Base-by-base conservation (phyloP, 2,113 vertebrate genomes). In the Gopherus flavomarginatus region DNA sequence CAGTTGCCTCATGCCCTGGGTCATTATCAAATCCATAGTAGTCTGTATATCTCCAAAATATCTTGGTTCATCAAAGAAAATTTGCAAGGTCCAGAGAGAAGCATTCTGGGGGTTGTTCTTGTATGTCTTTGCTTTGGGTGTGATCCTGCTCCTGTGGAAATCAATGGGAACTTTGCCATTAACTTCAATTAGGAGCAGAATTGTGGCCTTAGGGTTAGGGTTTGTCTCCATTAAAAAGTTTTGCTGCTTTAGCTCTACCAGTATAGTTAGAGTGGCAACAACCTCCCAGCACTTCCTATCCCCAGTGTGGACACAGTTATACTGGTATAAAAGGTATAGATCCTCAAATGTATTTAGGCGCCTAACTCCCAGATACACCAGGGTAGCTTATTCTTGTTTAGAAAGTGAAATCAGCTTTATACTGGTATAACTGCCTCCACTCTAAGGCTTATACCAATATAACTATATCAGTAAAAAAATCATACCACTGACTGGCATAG, bases 31-130 rank as follows among this genome's bases (percentile, higher is more conserved):
- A 93, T 93, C 83, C 5, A 0, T 47, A 57, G 62, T 85, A 83
- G 47, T 0, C 0, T 6, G 85, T 78, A 14, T 44, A 47, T 29
- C 75, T 27, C 75, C 42, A 47, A 47, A 86, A 35, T 90, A 80
- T 92, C 95, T 95, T 2, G 4, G 65, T 49, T 92, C 82, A 59
- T 83, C 86, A 5, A 31, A 94, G 94, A 96, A 9, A n/a, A 12
- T 11, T 27, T 81, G 53, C 87, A 81, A 0, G 7, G 85, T 56
- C 94, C 85, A 93, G 86, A 85, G 83, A 79, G 53, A 83, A 93
- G 62, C 3, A 1, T 56, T 82, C 21, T 59, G 81, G 53, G 57
- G 26, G 83, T 49, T 94, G 92, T n/a, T 24, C 75, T 78, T 85
- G 78, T 44, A 72, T 92, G 49, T 17, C 54, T 59, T 93, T 21